Evolutionary conservation across 2,888 invertebrate species (phyloP).

Genomic region (Stratiomys singularior): DNA sequence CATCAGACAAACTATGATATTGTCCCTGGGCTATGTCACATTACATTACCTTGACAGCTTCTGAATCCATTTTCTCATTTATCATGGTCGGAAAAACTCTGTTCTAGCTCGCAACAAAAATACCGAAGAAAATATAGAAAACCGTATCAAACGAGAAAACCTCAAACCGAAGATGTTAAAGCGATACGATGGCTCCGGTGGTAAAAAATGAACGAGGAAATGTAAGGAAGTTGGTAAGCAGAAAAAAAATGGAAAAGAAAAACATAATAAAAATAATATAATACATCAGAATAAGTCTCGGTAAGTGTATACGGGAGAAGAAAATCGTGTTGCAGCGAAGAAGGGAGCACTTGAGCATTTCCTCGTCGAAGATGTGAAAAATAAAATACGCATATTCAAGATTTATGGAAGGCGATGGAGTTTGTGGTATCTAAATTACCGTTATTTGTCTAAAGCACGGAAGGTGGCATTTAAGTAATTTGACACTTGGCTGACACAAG

Average conservation of each 20-base stretch:
- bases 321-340: neutral
- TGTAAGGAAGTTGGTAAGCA: neutral
- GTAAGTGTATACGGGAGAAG: neutral
- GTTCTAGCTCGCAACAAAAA: neutral
- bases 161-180: no score
- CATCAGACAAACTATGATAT: neutral
- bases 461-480: constrained; percentile 43
- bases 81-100: constrained; percentile 24
- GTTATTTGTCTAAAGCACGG: constrained; percentile 43
- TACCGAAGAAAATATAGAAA: neutral
- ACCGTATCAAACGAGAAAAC: no score
- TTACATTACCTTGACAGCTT: constrained; percentile 40
- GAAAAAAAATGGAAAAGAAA: neutral
- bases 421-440: constrained; percentile 44
- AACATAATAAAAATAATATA: neutral
- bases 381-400: constrained; percentile 42
- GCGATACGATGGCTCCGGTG: no score
- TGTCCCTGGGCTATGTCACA: constrained; percentile 21
- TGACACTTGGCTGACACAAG: constrained; percentile 41
- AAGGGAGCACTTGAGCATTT: neutral
- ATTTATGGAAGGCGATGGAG: constrained; percentile 28
- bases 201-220: no score
- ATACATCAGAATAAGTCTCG: no score
- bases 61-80: constrained; percentile 34
- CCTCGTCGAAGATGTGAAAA: neutral